Conservation (phyloP, 2,113 vertebrate species). For the Cygnus buccinator region DNA sequence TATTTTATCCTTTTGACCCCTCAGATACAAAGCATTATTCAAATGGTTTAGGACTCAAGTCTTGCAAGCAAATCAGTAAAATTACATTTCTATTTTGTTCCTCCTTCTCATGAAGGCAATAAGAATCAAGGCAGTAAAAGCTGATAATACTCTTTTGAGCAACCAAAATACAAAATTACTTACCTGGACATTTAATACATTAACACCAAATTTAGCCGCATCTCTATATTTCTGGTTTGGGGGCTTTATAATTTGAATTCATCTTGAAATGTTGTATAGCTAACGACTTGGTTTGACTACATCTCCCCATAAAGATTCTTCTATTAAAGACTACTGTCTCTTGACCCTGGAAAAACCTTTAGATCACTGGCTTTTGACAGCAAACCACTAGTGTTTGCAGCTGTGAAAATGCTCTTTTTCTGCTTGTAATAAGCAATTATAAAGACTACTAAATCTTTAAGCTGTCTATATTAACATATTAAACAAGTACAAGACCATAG, state of each 20-base stretch:
- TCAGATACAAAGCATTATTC: not conserved
- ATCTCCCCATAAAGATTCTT: not conserved
- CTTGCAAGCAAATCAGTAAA: not conserved
- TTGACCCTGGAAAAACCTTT: not conserved
- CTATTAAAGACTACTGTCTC: not conserved
- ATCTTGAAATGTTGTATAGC: not conserved
- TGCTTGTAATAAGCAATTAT: not conserved
- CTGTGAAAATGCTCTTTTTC: not conserved
- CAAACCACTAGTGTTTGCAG: not conserved
- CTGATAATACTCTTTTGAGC: not conserved
- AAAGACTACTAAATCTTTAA: not conserved
- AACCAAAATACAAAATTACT: not conserved
- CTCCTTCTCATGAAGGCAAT: not conserved
- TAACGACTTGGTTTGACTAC: not conserved
- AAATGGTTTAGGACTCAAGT: not conserved
- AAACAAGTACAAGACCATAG: not conserved
- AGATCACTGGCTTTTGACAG: not conserved
- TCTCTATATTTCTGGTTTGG: not conserved
- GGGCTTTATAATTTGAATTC: not conserved
- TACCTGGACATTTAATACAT: not conserved
- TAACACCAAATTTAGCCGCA: not conserved
- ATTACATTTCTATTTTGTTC: not conserved
- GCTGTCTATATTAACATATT: not conserved
- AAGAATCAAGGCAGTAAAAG: not conserved
- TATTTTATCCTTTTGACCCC: slow-evolving; percentile 8